Base-by-base conservation (phyloP, 1,140 invertebrate genomes). In the Ephestia elutella region DNA sequence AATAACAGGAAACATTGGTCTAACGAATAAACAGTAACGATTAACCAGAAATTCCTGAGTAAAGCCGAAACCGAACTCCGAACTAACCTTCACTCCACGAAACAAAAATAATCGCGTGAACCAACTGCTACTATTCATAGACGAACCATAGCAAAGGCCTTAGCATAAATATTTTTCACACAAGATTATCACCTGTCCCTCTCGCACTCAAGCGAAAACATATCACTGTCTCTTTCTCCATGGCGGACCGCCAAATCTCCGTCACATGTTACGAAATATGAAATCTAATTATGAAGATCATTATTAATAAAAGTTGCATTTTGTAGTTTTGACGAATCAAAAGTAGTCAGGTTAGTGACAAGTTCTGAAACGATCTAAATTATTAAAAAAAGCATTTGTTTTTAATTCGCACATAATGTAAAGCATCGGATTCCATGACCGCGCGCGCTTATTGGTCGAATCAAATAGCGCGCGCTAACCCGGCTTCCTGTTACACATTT, bases 131-230 rank as follows among this genome's bases (percentile, higher is more conserved):
- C 76, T 80, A 82, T 80, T 82, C 77, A 80, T 80, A 82, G 79
- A 68, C 60, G 65, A 66, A 65, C 67, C 69, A 78, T 77, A 78
- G 73, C 75, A 77, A 78, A 65, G 79, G 71, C 75, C 79, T 79
- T 82, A 82, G 72, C 79, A 82, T 80, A 81, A 79, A 81, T 81
- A 82, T 82, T 82, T 82, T 82, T 82, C 77, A 75, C 77, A 78
- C 77, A 62, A 77, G 73, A 74, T 71, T 73, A 75, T 79, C 70
- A 80, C 76, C 76, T 78, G 74, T 73, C 75, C 65, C 68, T 25
- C 55, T 82, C 71, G 18, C 68, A 75, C 76, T 72, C 66, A 62
- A 49, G 51, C 55, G 62, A 50, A 60, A 63, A 63, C 49, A 60
- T 67, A 76, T 67, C 66, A 62, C 66, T 60, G 66, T 81, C 76